Base-by-base conservation (phyloP, 2,113 vertebrate genomes). In the Zosterops hypoxanthus region DNA sequence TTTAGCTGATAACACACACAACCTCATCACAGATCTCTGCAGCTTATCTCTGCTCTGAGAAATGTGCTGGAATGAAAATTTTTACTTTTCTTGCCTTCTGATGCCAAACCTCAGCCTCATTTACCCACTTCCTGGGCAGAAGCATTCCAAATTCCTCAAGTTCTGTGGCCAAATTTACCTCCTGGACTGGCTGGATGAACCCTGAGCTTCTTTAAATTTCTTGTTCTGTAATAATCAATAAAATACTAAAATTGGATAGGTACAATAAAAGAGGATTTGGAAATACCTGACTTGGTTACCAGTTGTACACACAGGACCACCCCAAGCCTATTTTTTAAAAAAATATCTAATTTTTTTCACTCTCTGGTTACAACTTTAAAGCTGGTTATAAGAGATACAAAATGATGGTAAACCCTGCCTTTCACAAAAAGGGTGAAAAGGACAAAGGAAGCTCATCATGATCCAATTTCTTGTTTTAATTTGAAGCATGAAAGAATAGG, bases 401-500 rank as follows among this genome's bases (percentile, higher is more conserved):
- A n/a, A n/a, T 76, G 6, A 69, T 56, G 68, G 68, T 41, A 83
- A 83, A 71, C 71, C 52, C 31, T 77, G 93, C 84, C 36, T 94
- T 86, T 88, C 52, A 53, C 52, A 65, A 84, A 71, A 84, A 71
- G 53, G 56, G 72, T 60, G 57, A 64, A 71, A 57, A 80, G n/a
- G 60, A 78, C 72, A 73, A 83, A 92, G 69, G 76, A 72, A 76
- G 36, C 65, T 84, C 3, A 1, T 53, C 21, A 41, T 42, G 60
- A 93, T 86, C 36, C 49, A 75, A 25, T 93, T 96, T 86, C 14
- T 68, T 68, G 9, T 52, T 93, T 86, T 90, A 90, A 88, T 46
- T 90, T 68, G 80, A 39, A 33, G 23, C 22, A 75, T 42, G 88
- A 29, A 68, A 68, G 52, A 31, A 53, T 11, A 34, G 7, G 28